These are phyloP conservation scores for Empidonax traillii DNA, from an alignment of 2,113 vertebrate genomes.

Conservation along the genomic window DNA sequence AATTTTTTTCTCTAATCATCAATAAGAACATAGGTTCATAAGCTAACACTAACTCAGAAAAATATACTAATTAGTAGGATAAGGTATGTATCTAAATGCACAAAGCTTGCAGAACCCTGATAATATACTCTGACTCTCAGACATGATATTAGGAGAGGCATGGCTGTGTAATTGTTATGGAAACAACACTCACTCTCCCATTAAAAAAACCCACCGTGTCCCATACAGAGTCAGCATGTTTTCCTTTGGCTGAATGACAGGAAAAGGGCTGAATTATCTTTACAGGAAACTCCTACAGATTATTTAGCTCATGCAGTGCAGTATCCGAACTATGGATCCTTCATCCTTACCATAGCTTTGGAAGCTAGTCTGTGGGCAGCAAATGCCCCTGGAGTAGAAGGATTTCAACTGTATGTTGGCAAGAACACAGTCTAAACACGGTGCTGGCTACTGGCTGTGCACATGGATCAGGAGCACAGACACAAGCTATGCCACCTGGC, in stretches of 20 bases:
- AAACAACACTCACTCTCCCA: background rate
- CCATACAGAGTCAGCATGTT: background rate
- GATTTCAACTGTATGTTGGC: background rate
- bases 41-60: background rate
- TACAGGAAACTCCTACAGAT: background rate
- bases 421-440: background rate
- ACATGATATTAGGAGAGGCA: background rate
- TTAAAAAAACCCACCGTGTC: background rate
- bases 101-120: background rate
- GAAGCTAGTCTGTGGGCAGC: background rate
- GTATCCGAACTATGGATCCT: background rate
- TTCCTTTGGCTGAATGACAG: background rate
- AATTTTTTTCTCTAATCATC: background rate
- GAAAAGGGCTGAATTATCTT: background rate
- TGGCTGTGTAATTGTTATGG: background rate
- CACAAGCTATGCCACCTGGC: accelerated
- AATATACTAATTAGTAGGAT: background rate
- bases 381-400: background rate
- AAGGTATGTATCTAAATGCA: background rate
- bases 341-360: background rate
- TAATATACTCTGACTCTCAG: background rate
- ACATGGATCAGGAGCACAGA: accelerated
- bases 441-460: background rate
- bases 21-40: background rate
- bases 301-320: accelerated